Evolutionary conservation across 2,797 vertebrate species (phyloP).

Genomic region (Aldrovandia affinis): DNA sequence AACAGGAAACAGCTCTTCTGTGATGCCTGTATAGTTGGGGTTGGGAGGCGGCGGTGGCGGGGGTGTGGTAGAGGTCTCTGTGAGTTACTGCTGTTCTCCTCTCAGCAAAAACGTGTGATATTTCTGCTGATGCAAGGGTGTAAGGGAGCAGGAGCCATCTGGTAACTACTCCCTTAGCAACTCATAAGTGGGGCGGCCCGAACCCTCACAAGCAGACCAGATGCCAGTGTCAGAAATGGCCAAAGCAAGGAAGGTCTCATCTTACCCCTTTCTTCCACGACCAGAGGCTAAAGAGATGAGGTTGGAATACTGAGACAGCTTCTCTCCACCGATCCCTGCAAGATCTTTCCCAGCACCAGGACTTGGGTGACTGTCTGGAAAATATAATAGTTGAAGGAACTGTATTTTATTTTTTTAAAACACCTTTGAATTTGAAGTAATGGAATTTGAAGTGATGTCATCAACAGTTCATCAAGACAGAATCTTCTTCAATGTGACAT

Average conservation of each 20-base stretch:
- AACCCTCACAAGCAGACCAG: not conserved
- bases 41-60: too few relatives aligned
- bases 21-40: not conserved
- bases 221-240: not conserved
- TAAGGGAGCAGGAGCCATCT: not conserved
- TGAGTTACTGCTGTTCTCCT: not conserved
- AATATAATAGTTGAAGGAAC: not conserved
- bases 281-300: not conserved
- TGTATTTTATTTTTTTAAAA: not conserved
- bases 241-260: not conserved
- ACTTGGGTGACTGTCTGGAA: not conserved
- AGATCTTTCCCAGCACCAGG: not conserved
- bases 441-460: too few relatives aligned
- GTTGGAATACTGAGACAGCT: not conserved
- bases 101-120: too few relatives aligned
- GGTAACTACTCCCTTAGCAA: not conserved
- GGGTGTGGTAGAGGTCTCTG: not conserved
- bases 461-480: not conserved
- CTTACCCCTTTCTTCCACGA: not conserved
- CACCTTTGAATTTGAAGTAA: too few relatives aligned
- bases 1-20: not conserved
- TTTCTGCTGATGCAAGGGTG: too few relatives aligned
- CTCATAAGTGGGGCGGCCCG: not conserved
- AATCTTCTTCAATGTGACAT: not conserved
- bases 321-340: not conserved